These are phyloP conservation scores for Drymodes brunneopygia DNA, from an alignment of 2,113 vertebrate species.

Conservation along the genomic window DNA sequence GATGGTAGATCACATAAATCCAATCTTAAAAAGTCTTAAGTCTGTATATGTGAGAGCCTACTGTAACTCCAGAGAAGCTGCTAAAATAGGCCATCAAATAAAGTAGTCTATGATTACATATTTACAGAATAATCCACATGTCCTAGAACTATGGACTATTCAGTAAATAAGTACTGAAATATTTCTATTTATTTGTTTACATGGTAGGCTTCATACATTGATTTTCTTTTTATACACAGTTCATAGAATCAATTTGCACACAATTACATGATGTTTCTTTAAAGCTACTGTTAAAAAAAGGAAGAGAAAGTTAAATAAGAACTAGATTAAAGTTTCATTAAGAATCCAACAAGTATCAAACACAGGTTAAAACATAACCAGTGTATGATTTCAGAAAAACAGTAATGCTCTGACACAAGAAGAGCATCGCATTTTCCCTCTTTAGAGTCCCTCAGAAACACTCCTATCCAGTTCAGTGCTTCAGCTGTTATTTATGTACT, in stretches of 20 bases:
- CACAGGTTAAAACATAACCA: slow-evolving; percentile 61
- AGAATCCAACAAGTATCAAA: slow-evolving; percentile 67
- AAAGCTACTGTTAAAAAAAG: slow-evolving; percentile 69
- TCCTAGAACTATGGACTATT: slow-evolving; percentile 62
- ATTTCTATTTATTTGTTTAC: slow-evolving; percentile 51
- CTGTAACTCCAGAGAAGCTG: slow-evolving; percentile 49
- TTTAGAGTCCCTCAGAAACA: slow-evolving; percentile 36
- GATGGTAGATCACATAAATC: slow-evolving; percentile 61
- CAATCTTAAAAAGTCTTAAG: slow-evolving; percentile 56
- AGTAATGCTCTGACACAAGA: slow-evolving; percentile 48
- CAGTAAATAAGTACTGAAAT: slow-evolving; percentile 60
- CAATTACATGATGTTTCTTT: slow-evolving; percentile 55
- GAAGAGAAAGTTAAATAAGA: slow-evolving; percentile 64
- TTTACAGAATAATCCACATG: slow-evolving; percentile 61
- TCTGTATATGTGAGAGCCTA: slow-evolving; percentile 59
- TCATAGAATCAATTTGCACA: slow-evolving; percentile 57
- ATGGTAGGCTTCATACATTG: slow-evolving; percentile 8
- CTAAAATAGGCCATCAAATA: slow-evolving; percentile 49
- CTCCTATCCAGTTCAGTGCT: slow-evolving; percentile 22
- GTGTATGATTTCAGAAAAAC: slow-evolving; percentile 35
- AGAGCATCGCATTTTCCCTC: slow-evolving; percentile 25
- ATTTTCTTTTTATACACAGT: slow-evolving; percentile 37
- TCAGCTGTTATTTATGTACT: not conserved
- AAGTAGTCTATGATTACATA: slow-evolving; percentile 58
- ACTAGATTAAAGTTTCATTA: slow-evolving; percentile 75